Evolutionary conservation across 2,888 invertebrate species (phyloP).

Genomic region (Encarsia formosa): DNA sequence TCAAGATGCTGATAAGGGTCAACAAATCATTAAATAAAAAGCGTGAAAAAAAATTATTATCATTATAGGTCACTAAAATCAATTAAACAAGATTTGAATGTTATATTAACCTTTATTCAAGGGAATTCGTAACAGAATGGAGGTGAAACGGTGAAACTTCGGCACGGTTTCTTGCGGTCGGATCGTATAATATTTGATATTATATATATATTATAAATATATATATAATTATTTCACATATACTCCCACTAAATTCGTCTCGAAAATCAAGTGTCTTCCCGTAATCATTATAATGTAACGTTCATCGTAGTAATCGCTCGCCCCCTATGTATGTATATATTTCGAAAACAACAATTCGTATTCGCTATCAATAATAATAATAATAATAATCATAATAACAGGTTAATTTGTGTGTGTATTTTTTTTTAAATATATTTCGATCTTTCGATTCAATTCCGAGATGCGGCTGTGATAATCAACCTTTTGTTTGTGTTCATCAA

Average conservation of each 20-base stretch:
- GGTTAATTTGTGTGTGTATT: neutral
- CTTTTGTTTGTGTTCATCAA: conserved; percentile 13
- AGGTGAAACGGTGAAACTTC: conserved; percentile 35
- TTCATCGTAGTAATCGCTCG: neutral
- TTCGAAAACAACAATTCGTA: conserved; percentile 23
- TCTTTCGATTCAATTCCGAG: conserved; percentile 29
- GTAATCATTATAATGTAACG: neutral
- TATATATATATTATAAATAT: neutral
- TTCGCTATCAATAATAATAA: neutral
- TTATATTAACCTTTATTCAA: conserved; percentile 44
- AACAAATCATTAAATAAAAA: no score
- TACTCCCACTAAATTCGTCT: conserved; percentile 3
- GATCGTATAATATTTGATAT: conserved; percentile 20
- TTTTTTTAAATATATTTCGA: conserved; percentile 2
- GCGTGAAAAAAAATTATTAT: no score
- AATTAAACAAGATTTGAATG: conserved; percentile 28
- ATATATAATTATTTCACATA: neutral
- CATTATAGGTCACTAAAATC: no score
- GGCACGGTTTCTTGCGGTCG: conserved; percentile 28
- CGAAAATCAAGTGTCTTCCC: conserved; percentile 15
- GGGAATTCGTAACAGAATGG: conserved; percentile 43
- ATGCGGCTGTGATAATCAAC: conserved; percentile 21
- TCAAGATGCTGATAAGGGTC: no score
- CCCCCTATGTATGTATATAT: conserved; percentile 2
- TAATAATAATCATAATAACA: no score